Percentiles rank a stretch among this genome's conserved stretches.
These are phyloP conservation scores for Drosophila teissieri DNA, from an alignment of 1,140 invertebrate genomes.

Conservation along the genomic window DNA sequence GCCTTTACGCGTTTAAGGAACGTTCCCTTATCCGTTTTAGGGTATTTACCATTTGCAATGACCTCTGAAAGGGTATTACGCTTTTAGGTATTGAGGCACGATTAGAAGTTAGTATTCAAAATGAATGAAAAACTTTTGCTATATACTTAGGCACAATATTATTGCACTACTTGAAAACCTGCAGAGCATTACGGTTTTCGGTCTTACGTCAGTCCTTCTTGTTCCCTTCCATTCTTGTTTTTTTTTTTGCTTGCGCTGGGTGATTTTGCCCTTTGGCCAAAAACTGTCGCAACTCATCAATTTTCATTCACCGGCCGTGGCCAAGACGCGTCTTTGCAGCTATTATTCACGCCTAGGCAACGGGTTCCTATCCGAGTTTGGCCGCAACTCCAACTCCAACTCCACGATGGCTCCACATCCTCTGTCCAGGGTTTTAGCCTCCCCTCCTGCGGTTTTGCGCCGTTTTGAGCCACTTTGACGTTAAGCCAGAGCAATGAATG, in stretches of 20 bases:
- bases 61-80: neutral
- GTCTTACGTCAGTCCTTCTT: neutral
- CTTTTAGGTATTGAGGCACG: too few relatives aligned
- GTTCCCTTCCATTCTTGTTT: neutral
- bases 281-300: slow-evolving; percentile 84
- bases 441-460: too few relatives aligned
- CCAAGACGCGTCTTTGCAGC: slow-evolving; percentile 42
- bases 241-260: slow-evolving; percentile 19
- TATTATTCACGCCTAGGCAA: slow-evolving; percentile 75
- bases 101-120: too few relatives aligned
- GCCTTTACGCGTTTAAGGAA: too few relatives aligned
- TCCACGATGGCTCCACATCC: slow-evolving; percentile 7
- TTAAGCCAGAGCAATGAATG: slow-evolving; percentile 84
- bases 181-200: slow-evolving; percentile 1
- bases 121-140: too few relatives aligned
- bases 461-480: slow-evolving; percentile 47
- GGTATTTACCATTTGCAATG: neutral
- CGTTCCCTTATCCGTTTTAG: neutral
- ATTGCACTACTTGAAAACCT: neutral
- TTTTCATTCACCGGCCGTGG: slow-evolving; percentile 67
- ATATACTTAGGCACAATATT: neutral
- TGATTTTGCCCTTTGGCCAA: slow-evolving; percentile 78
- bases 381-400: neutral
- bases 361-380: slow-evolving; percentile 21
- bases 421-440: too few relatives aligned